Evolutionary conservation across 2,888 invertebrate species (phyloP).

Genomic region (Hirtodrosophila histrioides): DNA sequence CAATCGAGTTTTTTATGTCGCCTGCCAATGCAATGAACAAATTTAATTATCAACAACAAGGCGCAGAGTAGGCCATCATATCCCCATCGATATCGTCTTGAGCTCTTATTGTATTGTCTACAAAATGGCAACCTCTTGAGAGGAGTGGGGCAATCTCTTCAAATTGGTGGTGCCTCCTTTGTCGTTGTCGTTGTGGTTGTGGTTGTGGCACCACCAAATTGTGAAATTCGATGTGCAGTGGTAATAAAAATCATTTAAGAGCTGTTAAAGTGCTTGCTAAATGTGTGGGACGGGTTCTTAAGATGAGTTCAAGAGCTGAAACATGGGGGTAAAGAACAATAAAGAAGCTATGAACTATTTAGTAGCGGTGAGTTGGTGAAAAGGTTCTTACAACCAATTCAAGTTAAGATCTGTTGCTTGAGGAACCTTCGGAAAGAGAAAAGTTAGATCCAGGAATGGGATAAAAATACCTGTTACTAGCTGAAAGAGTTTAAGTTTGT

Average conservation of each 20-base stretch:
- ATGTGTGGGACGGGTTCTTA: slow-evolving; percentile 21
- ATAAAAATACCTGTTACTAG: too few species aligned
- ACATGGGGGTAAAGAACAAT: too few species aligned
- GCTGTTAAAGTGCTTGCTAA: slow-evolving; percentile 6
- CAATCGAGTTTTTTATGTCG: slow-evolving; percentile 54
- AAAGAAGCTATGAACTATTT: too few species aligned
- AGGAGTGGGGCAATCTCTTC: slow-evolving; percentile 17
- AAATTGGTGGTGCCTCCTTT: slow-evolving; percentile 15
- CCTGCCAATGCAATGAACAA: slow-evolving; percentile 47
- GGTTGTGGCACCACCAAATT: slow-evolving; percentile 7
- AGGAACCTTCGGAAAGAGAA: too few species aligned
- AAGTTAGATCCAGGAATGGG: too few species aligned
- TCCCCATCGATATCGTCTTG: slow-evolving; percentile 23
- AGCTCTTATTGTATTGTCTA: slow-evolving; percentile 20
- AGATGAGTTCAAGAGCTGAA: neutral
- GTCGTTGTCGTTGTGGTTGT: too few species aligned
- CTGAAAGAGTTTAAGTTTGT: too few species aligned
- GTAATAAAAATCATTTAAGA: slow-evolving; percentile 39
- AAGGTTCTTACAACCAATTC: too few species aligned
- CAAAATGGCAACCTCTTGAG: slow-evolving; percentile 23
- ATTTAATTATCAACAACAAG: slow-evolving; percentile 68
- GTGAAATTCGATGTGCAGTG: slow-evolving; percentile 43
- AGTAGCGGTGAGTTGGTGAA: too few species aligned
- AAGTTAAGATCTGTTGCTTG: too few species aligned
- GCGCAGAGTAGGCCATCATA: slow-evolving; percentile 43